Conservation (phyloP, 1,140 invertebrate species). For the Metopolophium dirhodum region DNA sequence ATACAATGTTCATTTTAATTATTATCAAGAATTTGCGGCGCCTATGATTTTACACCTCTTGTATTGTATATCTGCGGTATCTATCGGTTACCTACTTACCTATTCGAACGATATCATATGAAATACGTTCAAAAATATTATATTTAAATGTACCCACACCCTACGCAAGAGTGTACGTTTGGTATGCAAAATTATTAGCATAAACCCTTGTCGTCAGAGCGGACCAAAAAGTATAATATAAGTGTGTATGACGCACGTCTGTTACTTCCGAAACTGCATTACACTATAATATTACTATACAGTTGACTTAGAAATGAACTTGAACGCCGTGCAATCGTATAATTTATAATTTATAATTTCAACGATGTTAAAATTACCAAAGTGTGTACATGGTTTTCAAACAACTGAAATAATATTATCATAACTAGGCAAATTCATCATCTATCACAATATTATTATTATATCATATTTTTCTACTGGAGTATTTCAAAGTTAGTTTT, state of each 20-base stretch:
- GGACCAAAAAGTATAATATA: too few species aligned
- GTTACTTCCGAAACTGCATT: not conserved
- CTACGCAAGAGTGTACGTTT: too few species aligned
- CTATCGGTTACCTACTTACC: too few species aligned
- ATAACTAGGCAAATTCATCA: not conserved
- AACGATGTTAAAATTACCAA: not conserved
- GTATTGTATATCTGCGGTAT: too few species aligned
- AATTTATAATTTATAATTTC: not conserved
- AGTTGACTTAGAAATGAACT: not conserved
- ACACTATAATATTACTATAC: not conserved
- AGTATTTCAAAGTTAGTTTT: not conserved
- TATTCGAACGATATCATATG: too few species aligned
- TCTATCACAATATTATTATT: not conserved
- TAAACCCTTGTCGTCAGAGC: too few species aligned
- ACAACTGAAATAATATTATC: constrained; percentile 12
- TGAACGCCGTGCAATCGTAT: not conserved
- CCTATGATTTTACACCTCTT: too few species aligned
- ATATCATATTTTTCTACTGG: not conserved
- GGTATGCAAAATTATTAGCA: too few species aligned
- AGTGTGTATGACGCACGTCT: not conserved
- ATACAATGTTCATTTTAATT: too few species aligned
- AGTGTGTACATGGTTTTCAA: not conserved
- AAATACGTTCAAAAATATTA: too few species aligned
- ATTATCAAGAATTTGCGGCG: too few species aligned
- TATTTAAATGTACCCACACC: too few species aligned